Conservation (phyloP, 2,888 invertebrate species). For the Amphipoea oculea region DNA sequence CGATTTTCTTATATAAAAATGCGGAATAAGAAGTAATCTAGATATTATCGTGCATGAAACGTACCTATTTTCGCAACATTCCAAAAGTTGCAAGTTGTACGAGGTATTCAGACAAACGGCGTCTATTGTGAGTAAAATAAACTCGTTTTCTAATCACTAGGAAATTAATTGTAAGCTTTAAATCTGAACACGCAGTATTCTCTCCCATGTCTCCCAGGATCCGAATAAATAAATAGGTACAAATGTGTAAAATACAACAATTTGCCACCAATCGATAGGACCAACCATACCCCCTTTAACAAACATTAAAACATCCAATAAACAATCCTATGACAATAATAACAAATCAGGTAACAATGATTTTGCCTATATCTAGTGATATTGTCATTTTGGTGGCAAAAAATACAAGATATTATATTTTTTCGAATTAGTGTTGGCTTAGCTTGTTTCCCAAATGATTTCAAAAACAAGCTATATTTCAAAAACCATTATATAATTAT, state of each 20-base stretch:
- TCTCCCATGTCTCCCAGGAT: not conserved
- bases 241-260: not conserved
- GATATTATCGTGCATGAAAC: not conserved
- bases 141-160: not conserved
- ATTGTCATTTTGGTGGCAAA: not conserved
- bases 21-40: not conserved
- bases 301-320: constrained; percentile 12
- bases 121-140: not conserved
- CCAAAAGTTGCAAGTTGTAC: not conserved
- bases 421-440: not conserved
- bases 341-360: not conserved
- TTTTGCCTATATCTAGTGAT: not conserved
- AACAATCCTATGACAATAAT: not conserved
- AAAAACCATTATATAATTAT: not conserved
- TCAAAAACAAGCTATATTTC: not conserved
- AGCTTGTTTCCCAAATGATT: not conserved
- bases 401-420: not conserved
- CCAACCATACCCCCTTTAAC: not conserved
- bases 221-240: not conserved
- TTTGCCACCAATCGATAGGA: not conserved
- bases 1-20: not conserved
- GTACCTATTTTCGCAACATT: not conserved
- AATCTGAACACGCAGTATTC: not conserved
- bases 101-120: not conserved
- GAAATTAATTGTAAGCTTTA: not conserved